Base-by-base conservation (phyloP, 2,797 vertebrate species). In the Eupleurogrammus muticus region DNA sequence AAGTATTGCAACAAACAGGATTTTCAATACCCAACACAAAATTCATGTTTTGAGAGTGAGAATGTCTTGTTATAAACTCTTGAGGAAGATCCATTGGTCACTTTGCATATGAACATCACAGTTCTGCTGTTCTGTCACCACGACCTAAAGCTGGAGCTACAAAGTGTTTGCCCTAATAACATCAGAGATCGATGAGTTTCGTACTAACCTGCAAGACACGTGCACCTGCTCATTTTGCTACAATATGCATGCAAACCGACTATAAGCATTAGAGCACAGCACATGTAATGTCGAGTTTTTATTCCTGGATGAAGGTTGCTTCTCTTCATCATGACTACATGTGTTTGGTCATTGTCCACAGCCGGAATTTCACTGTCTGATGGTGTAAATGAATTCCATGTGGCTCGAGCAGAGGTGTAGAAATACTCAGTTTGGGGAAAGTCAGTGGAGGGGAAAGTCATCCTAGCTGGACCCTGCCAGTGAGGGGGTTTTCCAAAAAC, bases 351-450 rank as follows among this genome's bases (percentile, higher is more conserved):
- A 70, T 51, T 68, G 52, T 91, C 88, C 90, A 92, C 82, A 80
- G 84, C 68, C 66, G 84, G 86, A 90, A 92, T 92, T 90, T 93
- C 77, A 81, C 90, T 87, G 88, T 92, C 90, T 89, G 88, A 90
- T 50, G 70, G 78, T 75, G 79, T 83, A 93, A 94, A 94, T 92
- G 63, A 92, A 87, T 90, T 90, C 92, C 92, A 93, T 94, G 90
- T 94, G 94, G 81, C 83, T 83, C 40, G 36, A 82, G 90, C 72
- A 85, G 87, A 90, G 84, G 90, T 87, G 87, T 87, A 89, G 89
- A 92, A 89, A 91, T 79, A 81, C 86, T 89, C 65, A 59, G 82
- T 88, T 86, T 86, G 81, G 90, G 86, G 90, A 92, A 90, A 92
- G 87, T 91, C 88, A 90, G 84, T 86, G 21, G 72, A 89, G 91